phyloP scores from a whole-genome alignment of 2,797 vertebrate genomes.

The Pseudochirops corinnae region DNA sequence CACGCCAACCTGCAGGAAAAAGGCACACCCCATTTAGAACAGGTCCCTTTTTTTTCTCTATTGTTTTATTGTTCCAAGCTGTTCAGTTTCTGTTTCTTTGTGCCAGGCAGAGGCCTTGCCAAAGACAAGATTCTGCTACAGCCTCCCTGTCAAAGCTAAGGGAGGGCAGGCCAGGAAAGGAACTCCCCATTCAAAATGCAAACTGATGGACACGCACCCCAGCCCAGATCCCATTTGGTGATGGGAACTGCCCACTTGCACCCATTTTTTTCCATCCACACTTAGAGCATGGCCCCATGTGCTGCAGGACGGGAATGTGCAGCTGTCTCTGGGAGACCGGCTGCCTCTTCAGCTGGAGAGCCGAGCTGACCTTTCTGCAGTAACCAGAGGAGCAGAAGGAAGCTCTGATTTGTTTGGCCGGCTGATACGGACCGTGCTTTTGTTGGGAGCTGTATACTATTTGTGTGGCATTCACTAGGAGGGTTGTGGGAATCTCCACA shows the following conservation, averaged over 20 bases:
- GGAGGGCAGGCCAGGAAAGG: background rate
- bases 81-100: background rate
- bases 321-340: background rate
- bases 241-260: background rate
- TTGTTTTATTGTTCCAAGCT: background rate
- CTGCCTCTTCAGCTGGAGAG: background rate
- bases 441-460: background rate
- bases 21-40: background rate
- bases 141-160: background rate
- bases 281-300: background rate
- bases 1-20: rapidly evolving
- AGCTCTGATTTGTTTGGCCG: constrained; percentile 24
- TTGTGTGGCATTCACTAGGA: background rate
- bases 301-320: background rate
- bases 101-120: constrained; percentile 15
- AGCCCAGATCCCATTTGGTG: background rate
- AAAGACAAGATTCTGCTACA: constrained; percentile 22
- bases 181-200: background rate
- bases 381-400: constrained; percentile 1
- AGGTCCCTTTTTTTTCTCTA: background rate
- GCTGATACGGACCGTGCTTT: background rate
- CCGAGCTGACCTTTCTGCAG: background rate
- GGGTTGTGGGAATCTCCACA: background rate
- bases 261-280: background rate
- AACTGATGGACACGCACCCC: background rate